Evolutionary conservation across 2,113 vertebrate species (phyloP), one percentile per base, ranked within the genome.

Genomic region (Callospermophilus lateralis): DNA sequence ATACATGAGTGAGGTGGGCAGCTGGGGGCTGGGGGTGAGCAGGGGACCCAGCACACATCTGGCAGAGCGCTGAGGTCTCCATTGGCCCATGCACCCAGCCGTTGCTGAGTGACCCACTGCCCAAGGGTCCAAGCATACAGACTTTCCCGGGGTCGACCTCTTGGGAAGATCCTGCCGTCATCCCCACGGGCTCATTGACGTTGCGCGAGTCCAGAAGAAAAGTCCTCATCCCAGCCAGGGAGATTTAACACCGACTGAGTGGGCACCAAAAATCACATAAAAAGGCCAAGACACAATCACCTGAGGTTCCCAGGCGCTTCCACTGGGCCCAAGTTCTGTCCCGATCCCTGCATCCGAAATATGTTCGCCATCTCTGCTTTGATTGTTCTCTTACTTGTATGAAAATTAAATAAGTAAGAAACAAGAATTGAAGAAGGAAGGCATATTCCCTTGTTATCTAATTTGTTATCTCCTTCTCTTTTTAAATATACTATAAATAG

Each of bases 81-180:
- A 0, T 8, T 51, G 42, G 76, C 39, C 8, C 2, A 4, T 0
- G 11, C 19, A 26, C 15, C 30, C 9, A 1, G 51, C 32, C 6
- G 2, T n/a, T n/a, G 17, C 16, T 16, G 26, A 80, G 32, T 84
- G 63, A 42, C 32, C 55, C 2, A 0, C 12, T 55, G 63, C 45
- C 26, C 55, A 1, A 2, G 8, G 9, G 24, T 84, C 20, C 19
- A 16, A 5, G 28, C 26, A 32, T 65, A 32, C 48, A 39, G 48
- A 42, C 5, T 51, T 26, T 78, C 58, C 48, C 70, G 48, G 55
- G 17, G 3, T 37, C 32, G n/a, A 72, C n/a, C n/a, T 88, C 53
- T 48, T 45, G 45, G 58, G n/a, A 61, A 1, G 37, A 28, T 8
- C 4, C 3, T 2, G 42, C 8, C 3, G 4, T 2, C 12, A 17